Conservation (phyloP, 2,113 vertebrate species). For the Phalacrocorax brasilianus region DNA sequence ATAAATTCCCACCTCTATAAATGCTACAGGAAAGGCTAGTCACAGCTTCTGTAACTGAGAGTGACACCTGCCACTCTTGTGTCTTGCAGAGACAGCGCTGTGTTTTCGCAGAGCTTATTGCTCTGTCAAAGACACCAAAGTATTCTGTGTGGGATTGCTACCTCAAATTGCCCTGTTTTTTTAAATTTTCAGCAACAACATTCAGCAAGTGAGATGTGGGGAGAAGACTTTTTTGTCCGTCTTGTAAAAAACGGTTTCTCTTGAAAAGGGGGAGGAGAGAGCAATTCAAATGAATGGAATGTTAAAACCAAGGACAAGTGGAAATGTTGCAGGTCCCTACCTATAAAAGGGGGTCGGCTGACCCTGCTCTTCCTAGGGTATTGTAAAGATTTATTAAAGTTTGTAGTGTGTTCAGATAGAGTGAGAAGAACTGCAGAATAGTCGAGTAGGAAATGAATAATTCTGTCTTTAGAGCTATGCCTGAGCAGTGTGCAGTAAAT, state of each 20-base stretch:
- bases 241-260: neutral
- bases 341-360: neutral
- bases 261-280: neutral
- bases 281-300: neutral
- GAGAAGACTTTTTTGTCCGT: neutral
- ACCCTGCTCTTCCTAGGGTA: neutral
- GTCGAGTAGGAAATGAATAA: slow-evolving; percentile 51
- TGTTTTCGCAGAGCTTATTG: neutral
- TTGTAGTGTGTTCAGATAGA: neutral
- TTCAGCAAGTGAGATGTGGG: neutral
- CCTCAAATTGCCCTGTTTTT: neutral
- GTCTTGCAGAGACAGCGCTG: neutral
- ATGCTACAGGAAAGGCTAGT: neutral
- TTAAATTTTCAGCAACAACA: neutral
- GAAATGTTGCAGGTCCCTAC: neutral
- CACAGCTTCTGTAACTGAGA: neutral
- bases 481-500: slow-evolving; percentile 55
- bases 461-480: slow-evolving; percentile 53
- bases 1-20: neutral
- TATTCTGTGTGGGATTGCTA: neutral
- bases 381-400: slow-evolving; percentile 35
- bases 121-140: neutral
- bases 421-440: neutral
- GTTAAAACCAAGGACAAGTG: neutral
- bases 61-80: neutral